Conservation (phyloP, 2,113 vertebrate genomes). For the Chlorocebus sabaeus region DNA sequence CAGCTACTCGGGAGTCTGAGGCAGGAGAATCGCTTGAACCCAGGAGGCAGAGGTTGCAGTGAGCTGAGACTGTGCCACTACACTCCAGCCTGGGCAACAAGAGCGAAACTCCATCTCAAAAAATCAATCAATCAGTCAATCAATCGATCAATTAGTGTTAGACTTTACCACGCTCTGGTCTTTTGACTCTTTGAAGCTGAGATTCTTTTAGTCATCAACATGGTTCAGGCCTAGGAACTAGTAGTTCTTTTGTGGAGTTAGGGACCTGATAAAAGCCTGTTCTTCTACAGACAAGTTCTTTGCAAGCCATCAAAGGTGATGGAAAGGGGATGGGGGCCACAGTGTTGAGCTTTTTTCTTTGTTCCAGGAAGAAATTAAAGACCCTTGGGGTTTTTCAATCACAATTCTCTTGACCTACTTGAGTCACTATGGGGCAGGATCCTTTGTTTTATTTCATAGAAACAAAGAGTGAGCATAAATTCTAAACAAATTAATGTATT, state of each 20-base stretch:
- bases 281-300: not conserved
- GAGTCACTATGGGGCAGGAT: not conserved
- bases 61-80: too few species aligned
- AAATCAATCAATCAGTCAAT: too few species aligned
- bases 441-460: slow-evolving; percentile 29
- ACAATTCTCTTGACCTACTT: slow-evolving; percentile 12
- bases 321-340: not conserved
- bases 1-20: too few species aligned
- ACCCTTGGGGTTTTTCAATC: not conserved
- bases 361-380: slow-evolving; percentile 7
- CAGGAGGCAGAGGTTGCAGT: too few species aligned
- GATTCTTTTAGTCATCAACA: not conserved
- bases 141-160: not conserved
- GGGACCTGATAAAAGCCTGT: not conserved
- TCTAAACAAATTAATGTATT: not conserved
- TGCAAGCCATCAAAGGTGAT: not conserved
- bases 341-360: not conserved
- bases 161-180: not conserved
- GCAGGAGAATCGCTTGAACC: too few species aligned
- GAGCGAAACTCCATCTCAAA: too few species aligned
- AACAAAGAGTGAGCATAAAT: not conserved
- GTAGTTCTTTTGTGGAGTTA: not conserved
- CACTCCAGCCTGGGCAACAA: too few species aligned
- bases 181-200: not conserved
- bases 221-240: not conserved